A percentile compares a stretch with the other conserved stretches of the same genome.
Conservation (phyloP, 2,888 invertebrate species). For the Pyrrhosoma nymphula region DNA sequence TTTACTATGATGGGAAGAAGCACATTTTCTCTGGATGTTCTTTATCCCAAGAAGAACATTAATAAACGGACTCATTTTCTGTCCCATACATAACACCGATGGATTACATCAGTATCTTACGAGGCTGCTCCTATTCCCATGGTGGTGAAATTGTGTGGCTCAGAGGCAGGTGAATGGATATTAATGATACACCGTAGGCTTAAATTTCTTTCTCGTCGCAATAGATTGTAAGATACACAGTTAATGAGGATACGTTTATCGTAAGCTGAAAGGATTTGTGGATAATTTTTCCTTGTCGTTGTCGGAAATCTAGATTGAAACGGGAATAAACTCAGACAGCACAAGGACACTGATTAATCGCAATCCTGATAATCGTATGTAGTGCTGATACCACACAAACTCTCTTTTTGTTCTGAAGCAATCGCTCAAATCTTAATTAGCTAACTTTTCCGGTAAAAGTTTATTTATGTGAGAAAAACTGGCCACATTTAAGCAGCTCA, state of each 20-base stretch:
- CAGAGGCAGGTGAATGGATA: not conserved
- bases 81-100: too few species aligned
- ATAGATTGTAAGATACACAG: not conserved
- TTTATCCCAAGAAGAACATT: too few species aligned
- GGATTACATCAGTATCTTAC: not conserved
- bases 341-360: not conserved
- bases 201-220: not conserved
- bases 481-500: too few species aligned
- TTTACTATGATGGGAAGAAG: too few species aligned
- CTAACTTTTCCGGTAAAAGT: too few species aligned
- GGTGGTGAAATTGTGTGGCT: not conserved
- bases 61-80: too few species aligned
- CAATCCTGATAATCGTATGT: not conserved
- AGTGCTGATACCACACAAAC: too few species aligned
- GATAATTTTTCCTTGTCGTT: not conserved
- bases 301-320: not conserved
- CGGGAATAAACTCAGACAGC: not conserved
- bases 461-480: too few species aligned
- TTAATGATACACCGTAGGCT: not conserved
- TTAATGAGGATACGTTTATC: not conserved
- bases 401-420: too few species aligned
- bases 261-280: not conserved
- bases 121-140: not conserved
- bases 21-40: too few species aligned
- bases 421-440: too few species aligned